Percentiles rank a stretch among this genome's conserved stretches.
Evolutionary conservation across 2,888 invertebrate genomes (phyloP).

Genomic region (Tholera decimalis): DNA sequence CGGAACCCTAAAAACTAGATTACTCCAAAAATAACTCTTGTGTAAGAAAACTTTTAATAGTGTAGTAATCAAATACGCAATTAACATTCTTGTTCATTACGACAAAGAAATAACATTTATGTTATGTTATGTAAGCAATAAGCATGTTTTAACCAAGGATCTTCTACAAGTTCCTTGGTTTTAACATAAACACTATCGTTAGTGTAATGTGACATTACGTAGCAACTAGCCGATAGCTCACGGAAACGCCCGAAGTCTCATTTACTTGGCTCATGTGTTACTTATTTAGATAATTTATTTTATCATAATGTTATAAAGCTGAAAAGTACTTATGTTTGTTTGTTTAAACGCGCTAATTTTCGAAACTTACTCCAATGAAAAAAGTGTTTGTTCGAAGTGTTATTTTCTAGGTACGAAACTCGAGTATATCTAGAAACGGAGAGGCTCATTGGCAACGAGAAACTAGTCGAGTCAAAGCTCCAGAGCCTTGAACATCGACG

Average conservation of each 20-base stretch:
- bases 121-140: background rate
- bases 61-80: background rate
- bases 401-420: too few relatives aligned
- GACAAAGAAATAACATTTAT: background rate
- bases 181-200: background rate
- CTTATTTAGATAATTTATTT: background rate
- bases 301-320: too few relatives aligned
- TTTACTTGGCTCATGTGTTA: background rate
- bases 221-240: constrained; percentile 9
- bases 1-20: background rate
- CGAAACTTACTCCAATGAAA: too few relatives aligned
- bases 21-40: background rate
- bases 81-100: background rate
- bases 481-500: too few relatives aligned
- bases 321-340: too few relatives aligned
- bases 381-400: too few relatives aligned
- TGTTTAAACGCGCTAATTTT: too few relatives aligned
- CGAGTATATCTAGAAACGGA: too few relatives aligned
- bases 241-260: constrained; percentile 26
- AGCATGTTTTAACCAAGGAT: too few relatives aligned
- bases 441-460: too few relatives aligned
- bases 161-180: too few relatives aligned
- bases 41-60: background rate
- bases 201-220: constrained; percentile 4
- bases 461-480: too few relatives aligned